Conservation (phyloP, 2,797 vertebrate species). For the Silurus aristotelis region DNA sequence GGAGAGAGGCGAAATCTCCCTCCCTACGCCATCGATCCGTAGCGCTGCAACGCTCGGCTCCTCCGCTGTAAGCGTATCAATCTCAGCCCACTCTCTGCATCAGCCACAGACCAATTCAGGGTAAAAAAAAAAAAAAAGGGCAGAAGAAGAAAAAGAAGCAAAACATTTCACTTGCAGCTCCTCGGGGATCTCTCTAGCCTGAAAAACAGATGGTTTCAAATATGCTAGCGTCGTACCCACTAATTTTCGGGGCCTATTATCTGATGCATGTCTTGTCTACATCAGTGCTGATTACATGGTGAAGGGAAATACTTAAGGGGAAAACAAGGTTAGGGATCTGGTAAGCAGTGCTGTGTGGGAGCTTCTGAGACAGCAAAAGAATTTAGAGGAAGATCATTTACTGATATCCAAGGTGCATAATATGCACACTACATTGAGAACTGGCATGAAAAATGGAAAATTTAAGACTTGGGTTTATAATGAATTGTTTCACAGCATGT, state of each 20-base stretch:
- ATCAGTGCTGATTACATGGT: constrained; percentile 46
- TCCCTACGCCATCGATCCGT: constrained; percentile 41
- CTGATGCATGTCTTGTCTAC: constrained; percentile 50
- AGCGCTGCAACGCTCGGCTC: constrained; percentile 9
- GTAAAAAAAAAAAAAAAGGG: constrained; percentile 1
- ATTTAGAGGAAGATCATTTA: constrained; percentile 13
- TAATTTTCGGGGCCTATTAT: constrained; percentile 52
- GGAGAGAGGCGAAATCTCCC: constrained; percentile 54
- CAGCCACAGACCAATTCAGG: constrained; percentile 35
- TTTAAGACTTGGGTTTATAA: background rate
- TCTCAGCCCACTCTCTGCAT: constrained; percentile 42
- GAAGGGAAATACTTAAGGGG: constrained; percentile 28
- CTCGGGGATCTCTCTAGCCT: constrained; percentile 44
- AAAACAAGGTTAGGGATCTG: constrained; percentile 28
- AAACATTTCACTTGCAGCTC: constrained; percentile 47
- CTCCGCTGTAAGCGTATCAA: constrained; percentile 38
- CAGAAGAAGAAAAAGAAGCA: constrained; percentile 31
- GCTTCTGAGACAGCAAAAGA: background rate
- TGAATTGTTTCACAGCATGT: constrained; percentile 26
- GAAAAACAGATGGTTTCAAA: constrained; percentile 57
- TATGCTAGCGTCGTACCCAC: constrained; percentile 48
- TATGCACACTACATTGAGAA: constrained; percentile 59
- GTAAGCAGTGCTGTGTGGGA: constrained; percentile 11
- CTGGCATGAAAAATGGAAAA: constrained; percentile 54
- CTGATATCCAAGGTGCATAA: constrained; percentile 66